Evolutionary conservation across 2,888 invertebrate species (phyloP).

Genomic region (Nemoura dubitans): DNA sequence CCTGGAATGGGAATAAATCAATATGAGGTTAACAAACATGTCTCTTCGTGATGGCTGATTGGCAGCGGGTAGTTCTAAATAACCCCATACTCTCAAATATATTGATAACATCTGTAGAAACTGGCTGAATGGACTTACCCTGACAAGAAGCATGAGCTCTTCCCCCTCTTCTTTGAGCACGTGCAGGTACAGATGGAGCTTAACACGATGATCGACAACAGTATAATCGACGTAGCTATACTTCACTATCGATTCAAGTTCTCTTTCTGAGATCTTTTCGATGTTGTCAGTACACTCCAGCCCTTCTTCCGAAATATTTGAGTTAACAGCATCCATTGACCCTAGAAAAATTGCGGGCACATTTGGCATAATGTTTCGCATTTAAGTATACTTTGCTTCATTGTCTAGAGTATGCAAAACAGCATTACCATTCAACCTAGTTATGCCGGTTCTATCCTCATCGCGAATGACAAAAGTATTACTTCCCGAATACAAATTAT

Average conservation of each 20-base stretch:
- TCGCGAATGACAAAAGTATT: neutral
- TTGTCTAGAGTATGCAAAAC: neutral
- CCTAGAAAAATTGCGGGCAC: constrained; percentile 56
- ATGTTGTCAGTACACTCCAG: neutral
- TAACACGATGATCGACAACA: constrained; percentile 68
- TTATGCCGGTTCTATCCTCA: neutral
- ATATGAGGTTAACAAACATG: neutral
- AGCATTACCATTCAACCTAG: neutral
- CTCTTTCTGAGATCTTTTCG: constrained; percentile 50
- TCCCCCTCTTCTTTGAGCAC: constrained; percentile 66
- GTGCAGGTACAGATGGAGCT: constrained; percentile 65
- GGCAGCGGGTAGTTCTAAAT: too few species aligned
- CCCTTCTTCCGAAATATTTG: constrained; percentile 55
- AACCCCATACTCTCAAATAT: neutral
- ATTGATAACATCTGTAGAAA: neutral
- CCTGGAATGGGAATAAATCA: constrained; percentile 54
- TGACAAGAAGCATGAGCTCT: constrained; percentile 63
- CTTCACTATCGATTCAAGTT: constrained; percentile 55
- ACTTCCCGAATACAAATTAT: neutral
- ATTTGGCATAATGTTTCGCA: constrained; percentile 3
- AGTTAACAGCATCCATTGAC: constrained; percentile 63
- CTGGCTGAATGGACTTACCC: constrained; percentile 56
- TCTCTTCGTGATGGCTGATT: neutral
- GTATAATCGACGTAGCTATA: constrained; percentile 66
- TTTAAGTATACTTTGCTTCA: neutral